Evolutionary conservation across 2,797 vertebrate genomes (phyloP).

Genomic region (Eulemur mongoz): DNA sequence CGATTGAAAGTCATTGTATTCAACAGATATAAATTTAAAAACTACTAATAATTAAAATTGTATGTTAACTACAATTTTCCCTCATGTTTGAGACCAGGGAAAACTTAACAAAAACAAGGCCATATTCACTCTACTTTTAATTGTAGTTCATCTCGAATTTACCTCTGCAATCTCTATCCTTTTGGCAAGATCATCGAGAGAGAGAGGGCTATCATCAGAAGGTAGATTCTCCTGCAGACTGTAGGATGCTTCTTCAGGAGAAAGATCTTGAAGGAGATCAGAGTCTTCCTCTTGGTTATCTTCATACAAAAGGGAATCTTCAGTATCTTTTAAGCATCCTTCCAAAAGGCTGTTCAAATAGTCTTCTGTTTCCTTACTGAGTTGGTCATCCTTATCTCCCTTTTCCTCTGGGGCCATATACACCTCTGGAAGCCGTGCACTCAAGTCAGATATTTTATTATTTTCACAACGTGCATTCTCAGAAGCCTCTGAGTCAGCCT

Average conservation of each 20-base stretch:
- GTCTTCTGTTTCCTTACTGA: conserved; percentile 82
- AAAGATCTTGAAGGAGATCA: conserved; percentile 81
- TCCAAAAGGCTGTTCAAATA: conserved; percentile 85
- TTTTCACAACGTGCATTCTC: conserved; percentile 48
- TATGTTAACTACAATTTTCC: not conserved
- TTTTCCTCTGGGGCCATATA: conserved; percentile 77
- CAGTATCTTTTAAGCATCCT: conserved; percentile 81
- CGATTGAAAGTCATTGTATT: not conserved
- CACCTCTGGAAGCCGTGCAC: not conserved
- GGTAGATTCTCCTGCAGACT: conserved; percentile 87
- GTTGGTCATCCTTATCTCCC: conserved; percentile 64
- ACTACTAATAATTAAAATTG: not conserved
- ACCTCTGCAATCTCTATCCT: conserved; percentile 94
- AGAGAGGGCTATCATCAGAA: conserved; percentile 90
- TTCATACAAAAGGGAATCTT: conserved; percentile 77
- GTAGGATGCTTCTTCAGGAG: conserved; percentile 82
- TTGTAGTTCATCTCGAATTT: conserved; percentile 67
- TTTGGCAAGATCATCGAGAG: conserved; percentile 93
- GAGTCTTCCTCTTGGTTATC: conserved; percentile 82
- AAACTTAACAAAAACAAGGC: not conserved
- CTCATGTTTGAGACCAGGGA: not conserved
- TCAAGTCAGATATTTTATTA: conserved; percentile 53
- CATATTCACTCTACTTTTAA: not conserved
- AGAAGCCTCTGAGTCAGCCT: conserved; percentile 52
- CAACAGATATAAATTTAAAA: not conserved